Evolutionary conservation across 2,888 invertebrate species (phyloP), one percentile per base, ranked within the genome.

Genomic region (Meteorus cinctellus): DNA sequence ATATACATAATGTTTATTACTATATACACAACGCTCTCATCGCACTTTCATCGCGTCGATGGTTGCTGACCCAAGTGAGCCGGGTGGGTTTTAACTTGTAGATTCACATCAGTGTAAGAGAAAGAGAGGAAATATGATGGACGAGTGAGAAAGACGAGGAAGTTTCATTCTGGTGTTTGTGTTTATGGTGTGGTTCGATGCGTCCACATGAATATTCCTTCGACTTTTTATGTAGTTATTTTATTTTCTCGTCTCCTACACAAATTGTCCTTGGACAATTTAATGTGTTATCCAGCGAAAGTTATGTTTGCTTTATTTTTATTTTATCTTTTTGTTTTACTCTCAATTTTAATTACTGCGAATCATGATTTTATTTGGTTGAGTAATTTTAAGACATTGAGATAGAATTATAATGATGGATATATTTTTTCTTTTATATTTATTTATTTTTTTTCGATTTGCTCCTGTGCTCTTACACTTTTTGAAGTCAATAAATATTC

Each of bases 21-120:
- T 62, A 31, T 31, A 62, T 31, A 29, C 72, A 75, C 72, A 48
- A 70, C 34, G 70, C 34, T 79, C 76, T 77, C 78, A 77, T 79
- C 78, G 80, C 72, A 79, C 80, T 80, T 80, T 80, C 80, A 77
- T 79, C 77, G 74, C 68, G 62, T 65, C 55, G 66, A 45, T 65
- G 51, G 51, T 65, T 63, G 59, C 70, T 70, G 70, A 69, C 74
- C 69, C 36, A 65, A 63, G 45, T 27, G 55, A 71, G 27, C 27
- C 14, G 41, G 16, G 55, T n/a, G 31, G 36, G 4, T 51, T 70
- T 70, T 55, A 34, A 70, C 59, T 70, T 36, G 69, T 70, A 68
- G 51, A 68, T 68, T 68, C n/a, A 45, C 36, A 65, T 68, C 68
- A 31, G 34, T 14, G 27, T 24, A 68, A 51, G 45, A 68, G 10